phyloP scores from a whole-genome alignment of 1,140 invertebrate species.

The Sarcophaga peregrina region DNA sequence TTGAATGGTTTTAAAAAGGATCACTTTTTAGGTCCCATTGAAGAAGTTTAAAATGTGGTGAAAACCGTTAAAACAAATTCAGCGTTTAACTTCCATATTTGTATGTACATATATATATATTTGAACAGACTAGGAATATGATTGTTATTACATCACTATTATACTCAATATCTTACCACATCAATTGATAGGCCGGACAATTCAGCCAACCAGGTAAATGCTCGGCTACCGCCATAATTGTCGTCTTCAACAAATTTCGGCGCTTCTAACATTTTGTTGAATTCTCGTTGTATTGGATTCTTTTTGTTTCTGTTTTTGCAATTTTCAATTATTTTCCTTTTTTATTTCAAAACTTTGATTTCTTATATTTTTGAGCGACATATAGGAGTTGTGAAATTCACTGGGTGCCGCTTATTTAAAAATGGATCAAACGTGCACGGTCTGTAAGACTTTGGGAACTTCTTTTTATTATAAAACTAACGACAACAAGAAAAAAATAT shows the following conservation, averaged over 20 bases:
- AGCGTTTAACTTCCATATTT: not conserved
- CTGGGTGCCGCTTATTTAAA: not conserved
- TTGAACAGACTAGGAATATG: too few relatives aligned
- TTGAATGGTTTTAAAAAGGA: not conserved
- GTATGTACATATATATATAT: slow-evolving; percentile 39
- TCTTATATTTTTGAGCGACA: not conserved
- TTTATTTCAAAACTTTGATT: not conserved
- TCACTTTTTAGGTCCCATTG: not conserved
- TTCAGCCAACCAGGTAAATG: slow-evolving; percentile 72
- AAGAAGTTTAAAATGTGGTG: not conserved
- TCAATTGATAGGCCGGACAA: slow-evolving; percentile 72
- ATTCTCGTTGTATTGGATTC: not conserved
- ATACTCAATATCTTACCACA: slow-evolving; percentile 68
- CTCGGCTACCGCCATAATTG: slow-evolving; percentile 71
- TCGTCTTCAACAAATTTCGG: slow-evolving; percentile 60
- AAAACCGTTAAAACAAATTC: not conserved
- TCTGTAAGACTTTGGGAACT: not conserved
- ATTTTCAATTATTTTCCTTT: not conserved
- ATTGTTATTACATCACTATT: too few relatives aligned
- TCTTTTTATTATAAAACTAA: not conserved
- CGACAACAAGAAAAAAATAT: not conserved
- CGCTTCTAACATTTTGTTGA: slow-evolving; percentile 60
- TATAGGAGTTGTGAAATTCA: not conserved
- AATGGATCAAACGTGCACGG: not conserved
- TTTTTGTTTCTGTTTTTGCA: not conserved